Conservation (phyloP, 2,888 invertebrate genomes). For the Leucozona laternaria region DNA sequence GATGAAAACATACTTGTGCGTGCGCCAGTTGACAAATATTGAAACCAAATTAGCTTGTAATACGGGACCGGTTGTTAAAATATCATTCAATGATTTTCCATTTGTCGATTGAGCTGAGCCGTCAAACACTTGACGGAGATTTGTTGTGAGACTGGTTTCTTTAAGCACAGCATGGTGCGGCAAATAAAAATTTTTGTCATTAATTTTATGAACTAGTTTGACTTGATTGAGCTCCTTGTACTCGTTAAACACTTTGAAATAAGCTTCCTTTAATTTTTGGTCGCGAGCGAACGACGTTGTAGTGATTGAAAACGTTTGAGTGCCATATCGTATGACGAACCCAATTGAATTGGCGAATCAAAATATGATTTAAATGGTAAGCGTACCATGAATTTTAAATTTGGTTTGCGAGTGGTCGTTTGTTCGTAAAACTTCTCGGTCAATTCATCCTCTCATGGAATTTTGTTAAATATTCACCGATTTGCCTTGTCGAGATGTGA, state of each 20-base stretch:
- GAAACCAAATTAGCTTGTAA: background rate
- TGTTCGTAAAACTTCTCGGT: background rate
- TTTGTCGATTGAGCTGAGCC: background rate
- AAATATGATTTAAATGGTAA: no score
- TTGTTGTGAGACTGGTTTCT: no score
- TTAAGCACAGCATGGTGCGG: no score
- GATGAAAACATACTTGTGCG: background rate
- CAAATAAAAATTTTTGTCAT: no score
- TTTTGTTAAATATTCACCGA: background rate
- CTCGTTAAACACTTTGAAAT: no score
- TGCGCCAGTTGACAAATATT: background rate
- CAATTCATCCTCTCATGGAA: background rate
- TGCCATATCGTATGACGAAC: background rate
- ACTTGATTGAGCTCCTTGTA: no score
- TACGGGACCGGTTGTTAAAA: background rate
- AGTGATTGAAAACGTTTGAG: background rate
- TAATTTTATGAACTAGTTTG: no score
- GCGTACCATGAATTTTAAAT: background rate
- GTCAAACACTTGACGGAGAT: no score
- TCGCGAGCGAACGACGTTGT: background rate
- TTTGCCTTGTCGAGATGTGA: background rate
- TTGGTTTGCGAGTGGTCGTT: background rate
- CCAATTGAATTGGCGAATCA: constrained; percentile 3
- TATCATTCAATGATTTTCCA: constrained; percentile 1
- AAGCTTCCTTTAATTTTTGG: no score